Conservation (phyloP, 2,797 vertebrate species). For the Rhabdophis nuchalis region DNA sequence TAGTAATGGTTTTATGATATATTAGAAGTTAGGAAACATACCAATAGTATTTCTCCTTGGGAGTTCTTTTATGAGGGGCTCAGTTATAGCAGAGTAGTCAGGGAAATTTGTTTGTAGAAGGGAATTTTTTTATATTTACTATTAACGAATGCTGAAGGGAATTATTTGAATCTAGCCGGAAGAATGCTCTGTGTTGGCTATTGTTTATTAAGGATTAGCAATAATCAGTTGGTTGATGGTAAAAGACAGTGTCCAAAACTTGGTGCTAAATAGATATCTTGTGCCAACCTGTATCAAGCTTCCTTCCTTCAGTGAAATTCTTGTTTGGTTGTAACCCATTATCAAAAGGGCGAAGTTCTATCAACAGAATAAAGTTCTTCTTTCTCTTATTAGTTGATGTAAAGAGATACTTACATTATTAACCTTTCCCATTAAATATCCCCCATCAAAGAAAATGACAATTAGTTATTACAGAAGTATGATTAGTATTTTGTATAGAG, state of each 20-base stretch:
- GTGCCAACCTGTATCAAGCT: background rate
- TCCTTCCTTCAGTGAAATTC: background rate
- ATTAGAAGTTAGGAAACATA: background rate
- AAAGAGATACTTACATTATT: constrained; percentile 44
- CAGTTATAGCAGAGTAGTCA: background rate
- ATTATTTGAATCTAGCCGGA: background rate
- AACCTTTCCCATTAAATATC: constrained; percentile 48
- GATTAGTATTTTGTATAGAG: constrained; percentile 29
- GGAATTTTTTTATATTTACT: background rate
- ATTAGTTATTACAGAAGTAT: constrained; percentile 47
- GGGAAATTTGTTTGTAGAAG: background rate
- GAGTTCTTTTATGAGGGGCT: background rate
- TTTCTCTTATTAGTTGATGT: background rate
- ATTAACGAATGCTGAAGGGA: background rate
- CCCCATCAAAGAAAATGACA: constrained; percentile 39
- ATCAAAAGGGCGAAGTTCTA: constrained; percentile 20
- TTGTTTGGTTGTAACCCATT: background rate
- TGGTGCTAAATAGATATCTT: background rate
- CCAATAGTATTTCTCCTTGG: background rate
- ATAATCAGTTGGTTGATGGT: background rate
- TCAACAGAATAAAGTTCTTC: constrained; percentile 39
- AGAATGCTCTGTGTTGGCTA: background rate
- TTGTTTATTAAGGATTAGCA: background rate
- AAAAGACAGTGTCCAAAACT: background rate
- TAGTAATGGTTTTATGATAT: background rate